Conservation (phyloP, 2,797 vertebrate species). For the Melanotaenia boesemani region DNA sequence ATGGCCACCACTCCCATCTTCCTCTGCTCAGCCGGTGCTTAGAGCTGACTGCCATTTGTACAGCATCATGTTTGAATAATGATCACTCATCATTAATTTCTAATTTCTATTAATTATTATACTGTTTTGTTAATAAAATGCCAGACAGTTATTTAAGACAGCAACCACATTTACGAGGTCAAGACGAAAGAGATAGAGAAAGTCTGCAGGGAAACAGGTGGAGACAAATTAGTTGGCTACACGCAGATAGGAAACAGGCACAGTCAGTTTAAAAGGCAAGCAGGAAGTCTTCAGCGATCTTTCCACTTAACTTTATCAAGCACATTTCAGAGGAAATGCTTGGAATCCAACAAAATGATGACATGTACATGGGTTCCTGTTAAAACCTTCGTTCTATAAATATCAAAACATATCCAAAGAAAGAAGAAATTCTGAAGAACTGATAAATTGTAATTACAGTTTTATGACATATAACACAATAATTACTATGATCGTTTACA, state of each 20-base stretch:
- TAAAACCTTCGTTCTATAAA: background rate
- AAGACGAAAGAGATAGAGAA: conserved; percentile 28
- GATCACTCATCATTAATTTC: background rate
- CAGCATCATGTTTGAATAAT: conserved; percentile 21
- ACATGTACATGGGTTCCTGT: conserved; percentile 8
- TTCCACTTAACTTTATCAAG: conserved; percentile 24
- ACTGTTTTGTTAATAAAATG: background rate
- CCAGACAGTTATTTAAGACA: conserved; percentile 8
- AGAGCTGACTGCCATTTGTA: conserved; percentile 38
- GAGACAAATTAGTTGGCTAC: conserved; percentile 29
- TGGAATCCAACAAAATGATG: background rate
- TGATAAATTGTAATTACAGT: background rate
- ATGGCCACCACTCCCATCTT: conserved; percentile 51
- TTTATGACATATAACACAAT: background rate
- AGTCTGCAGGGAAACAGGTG: conserved; percentile 24
- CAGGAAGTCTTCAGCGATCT: conserved; percentile 32
- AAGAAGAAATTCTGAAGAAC: background rate
- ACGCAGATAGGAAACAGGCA: conserved; percentile 34
- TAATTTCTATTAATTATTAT: background rate
- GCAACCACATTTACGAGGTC: conserved; percentile 6
- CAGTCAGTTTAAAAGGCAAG: conserved; percentile 26
- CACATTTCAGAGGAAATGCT: conserved; percentile 11
- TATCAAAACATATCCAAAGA: conserved; percentile 10
- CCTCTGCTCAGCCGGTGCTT: conserved; percentile 26
- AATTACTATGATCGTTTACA: background rate